Conservation (phyloP, 2,113 vertebrate species). For the Glaucidium brasilianum region DNA sequence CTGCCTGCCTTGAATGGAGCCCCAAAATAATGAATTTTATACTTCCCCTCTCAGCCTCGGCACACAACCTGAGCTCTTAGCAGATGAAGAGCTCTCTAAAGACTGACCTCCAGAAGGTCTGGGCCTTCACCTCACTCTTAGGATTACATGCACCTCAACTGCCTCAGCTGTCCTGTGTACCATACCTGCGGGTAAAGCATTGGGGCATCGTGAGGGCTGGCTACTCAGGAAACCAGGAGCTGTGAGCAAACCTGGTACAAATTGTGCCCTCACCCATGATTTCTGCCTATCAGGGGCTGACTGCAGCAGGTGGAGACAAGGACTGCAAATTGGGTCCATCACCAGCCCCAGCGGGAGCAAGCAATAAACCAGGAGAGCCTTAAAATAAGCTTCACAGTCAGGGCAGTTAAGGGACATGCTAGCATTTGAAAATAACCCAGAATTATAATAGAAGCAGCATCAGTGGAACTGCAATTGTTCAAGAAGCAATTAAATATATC, state of each 20-base stretch:
- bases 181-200: neutral
- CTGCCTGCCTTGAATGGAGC: neutral
- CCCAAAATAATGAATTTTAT: neutral
- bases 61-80: neutral
- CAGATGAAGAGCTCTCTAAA: neutral
- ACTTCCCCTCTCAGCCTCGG: neutral
- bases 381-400: neutral
- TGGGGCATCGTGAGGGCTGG: rapidly evolving
- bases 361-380: neutral
- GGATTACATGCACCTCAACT: neutral
- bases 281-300: rapidly evolving
- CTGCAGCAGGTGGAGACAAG: neutral
- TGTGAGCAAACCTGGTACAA: neutral
- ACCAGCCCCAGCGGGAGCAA: neutral
- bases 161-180: neutral
- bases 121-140: neutral
- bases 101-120: neutral
- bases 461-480: neutral
- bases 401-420: neutral
- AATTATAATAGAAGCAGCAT: neutral
- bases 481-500: neutral
- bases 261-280: neutral
- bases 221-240: neutral
- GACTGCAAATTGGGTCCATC: neutral
- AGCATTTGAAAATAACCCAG: neutral